Conservation (phyloP, 2,888 invertebrate species). For the Microctonus aethiopoides region DNA sequence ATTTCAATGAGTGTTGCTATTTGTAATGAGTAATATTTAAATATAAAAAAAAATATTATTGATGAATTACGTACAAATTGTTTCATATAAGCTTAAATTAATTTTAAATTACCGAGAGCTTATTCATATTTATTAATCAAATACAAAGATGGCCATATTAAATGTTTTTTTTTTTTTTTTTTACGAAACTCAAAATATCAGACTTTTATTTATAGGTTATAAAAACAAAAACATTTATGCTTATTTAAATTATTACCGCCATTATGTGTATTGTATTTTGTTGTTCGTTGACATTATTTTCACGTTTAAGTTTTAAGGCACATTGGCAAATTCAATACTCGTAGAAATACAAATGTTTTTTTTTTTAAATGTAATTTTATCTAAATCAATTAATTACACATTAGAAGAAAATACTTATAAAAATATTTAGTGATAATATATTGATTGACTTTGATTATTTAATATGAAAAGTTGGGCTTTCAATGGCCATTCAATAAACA, state of each 20-base stretch:
- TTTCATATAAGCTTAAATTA: not conserved
- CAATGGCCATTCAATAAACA: not conserved
- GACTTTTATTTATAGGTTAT: not conserved
- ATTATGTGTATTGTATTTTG: not conserved
- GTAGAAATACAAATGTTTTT: not conserved
- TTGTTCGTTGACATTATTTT: not conserved
- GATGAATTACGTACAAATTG: too few species aligned
- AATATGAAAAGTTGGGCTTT: not conserved
- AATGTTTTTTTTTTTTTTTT: not conserved
- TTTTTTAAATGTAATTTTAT: not conserved
- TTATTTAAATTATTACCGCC: too few species aligned
- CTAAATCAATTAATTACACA: not conserved
- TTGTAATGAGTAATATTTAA: too few species aligned
- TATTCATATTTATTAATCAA: not conserved
- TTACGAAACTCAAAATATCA: not conserved
- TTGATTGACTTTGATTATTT: not conserved
- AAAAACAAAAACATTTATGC: not conserved
- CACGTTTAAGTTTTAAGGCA: not conserved
- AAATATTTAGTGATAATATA: not conserved
- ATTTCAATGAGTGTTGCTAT: too few species aligned
- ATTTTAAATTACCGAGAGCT: not conserved
- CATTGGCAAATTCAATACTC: not conserved
- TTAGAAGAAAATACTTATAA: not conserved
- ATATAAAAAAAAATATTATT: too few species aligned
- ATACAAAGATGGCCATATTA: not conserved